These are phyloP conservation scores for Podilymbus podiceps DNA, from an alignment of 2,113 vertebrate genomes.

Conservation along the genomic window DNA sequence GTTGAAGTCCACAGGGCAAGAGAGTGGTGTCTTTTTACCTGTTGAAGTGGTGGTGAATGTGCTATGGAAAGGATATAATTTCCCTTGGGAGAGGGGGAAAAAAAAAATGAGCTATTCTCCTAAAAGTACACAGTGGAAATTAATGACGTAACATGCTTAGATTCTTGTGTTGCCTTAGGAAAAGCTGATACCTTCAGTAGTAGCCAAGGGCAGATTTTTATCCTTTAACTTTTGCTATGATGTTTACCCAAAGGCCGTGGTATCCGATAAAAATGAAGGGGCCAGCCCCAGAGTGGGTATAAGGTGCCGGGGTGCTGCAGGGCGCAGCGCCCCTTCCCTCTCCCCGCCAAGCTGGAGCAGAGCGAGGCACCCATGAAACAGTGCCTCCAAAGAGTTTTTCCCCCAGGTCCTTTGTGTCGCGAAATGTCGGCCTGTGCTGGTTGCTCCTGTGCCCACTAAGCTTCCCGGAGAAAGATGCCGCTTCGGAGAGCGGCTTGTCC, in stretches of 20 bases:
- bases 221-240: background rate
- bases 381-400: background rate
- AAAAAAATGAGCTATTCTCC: background rate
- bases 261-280: background rate
- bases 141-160: background rate
- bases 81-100: background rate
- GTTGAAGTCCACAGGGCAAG: rapidly evolving
- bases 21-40: background rate
- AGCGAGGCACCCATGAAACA: rapidly evolving
- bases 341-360: background rate
- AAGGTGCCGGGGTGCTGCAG: background rate
- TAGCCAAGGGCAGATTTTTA: background rate
- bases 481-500: rapidly evolving
- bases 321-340: background rate
- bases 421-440: rapidly evolving
- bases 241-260: rapidly evolving
- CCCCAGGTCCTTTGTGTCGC: rapidly evolving
- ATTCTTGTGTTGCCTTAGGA: background rate
- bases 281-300: background rate
- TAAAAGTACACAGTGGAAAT: background rate
- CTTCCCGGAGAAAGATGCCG: rapidly evolving
- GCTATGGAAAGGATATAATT: background rate
- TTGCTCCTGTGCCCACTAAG: rapidly evolving
- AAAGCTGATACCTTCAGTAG: background rate
- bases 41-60: background rate